These are phyloP conservation scores for Neofelis nebulosa DNA, from an alignment of 2,113 vertebrate genomes.

Conservation along the genomic window DNA sequence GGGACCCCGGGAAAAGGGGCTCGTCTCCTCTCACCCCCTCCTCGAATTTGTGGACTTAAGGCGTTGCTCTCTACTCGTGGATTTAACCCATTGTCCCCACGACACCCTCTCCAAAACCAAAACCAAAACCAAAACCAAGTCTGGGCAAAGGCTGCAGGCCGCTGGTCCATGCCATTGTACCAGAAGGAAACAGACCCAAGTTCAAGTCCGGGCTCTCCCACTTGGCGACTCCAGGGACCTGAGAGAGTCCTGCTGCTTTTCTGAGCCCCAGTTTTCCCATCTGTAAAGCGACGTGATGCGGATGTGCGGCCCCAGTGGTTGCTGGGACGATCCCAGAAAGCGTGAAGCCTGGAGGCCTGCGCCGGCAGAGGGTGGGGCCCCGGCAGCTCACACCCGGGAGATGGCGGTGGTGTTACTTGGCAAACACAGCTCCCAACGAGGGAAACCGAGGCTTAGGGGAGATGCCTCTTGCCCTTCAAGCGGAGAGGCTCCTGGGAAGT, in stretches of 20 bases:
- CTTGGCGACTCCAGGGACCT: accelerated
- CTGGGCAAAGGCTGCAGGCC: too few relatives aligned
- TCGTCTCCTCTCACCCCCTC: accelerated
- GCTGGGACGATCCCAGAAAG: background rate
- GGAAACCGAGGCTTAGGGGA: background rate
- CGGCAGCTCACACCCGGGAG: accelerated
- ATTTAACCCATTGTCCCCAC: background rate
- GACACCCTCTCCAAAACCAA: background rate
- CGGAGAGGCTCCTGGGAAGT: background rate
- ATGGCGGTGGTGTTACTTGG: background rate
- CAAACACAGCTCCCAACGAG: background rate
- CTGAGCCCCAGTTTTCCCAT: background rate
- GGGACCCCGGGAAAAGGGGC: background rate
- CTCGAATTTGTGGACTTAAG: too few relatives aligned
- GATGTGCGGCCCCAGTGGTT: accelerated
- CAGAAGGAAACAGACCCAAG: too few relatives aligned
- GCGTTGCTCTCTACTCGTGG: accelerated
- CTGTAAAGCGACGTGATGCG: accelerated
- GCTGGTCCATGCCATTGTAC: background rate
- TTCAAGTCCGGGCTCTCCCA: background rate
- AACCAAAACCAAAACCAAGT: too few relatives aligned
- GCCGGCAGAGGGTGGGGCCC: accelerated
- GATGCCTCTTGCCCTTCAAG: background rate
- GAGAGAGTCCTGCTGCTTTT: background rate
- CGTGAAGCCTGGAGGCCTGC: background rate